Base-by-base conservation (phyloP, 92 coral and sea anemone species). In the Parazoanthus darwini region DNA sequence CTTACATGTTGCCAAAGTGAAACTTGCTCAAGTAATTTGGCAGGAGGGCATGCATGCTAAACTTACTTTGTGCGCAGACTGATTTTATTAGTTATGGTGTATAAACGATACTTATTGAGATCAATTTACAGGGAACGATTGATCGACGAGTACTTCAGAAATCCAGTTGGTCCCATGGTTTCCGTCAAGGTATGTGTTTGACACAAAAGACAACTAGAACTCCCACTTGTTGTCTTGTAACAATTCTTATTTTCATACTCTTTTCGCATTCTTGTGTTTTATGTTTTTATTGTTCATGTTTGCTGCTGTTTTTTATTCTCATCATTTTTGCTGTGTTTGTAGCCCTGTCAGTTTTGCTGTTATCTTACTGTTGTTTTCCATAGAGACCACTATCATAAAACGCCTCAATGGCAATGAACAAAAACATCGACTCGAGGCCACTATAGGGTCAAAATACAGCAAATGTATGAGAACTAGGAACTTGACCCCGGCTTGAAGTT, bases 91-190 rank as follows among this genome's bases (percentile, higher is more conserved):
- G 4, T 54, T 15, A 13, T 15, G 9, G 1, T 36, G 15, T 36
- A 33, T 15, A 20, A 63, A 63, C 26, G n/a, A 20, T 22, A 63
- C 70, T 63, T 63, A 23, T 4, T 20, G 26, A 20, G 26, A 8
- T 20, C 22, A 77, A 25, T 37, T 72, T 16, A 9, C 82, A 97
- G 99, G 80, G 99, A 95, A 43, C 88, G 91, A 48, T 90, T 97
- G 81, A 87, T 97, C 48, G 89, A 93, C 0, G 99, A 97, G 63
- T 97, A 92, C 67, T 91, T 94, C 89, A 92, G 86, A 70, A 97
- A 97, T 78, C 96, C 95, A 11, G 91, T 93, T 72, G 98, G 94
- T 1, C 94, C 96, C 6, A 92, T 97, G 97, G 93, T 97, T 35
- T 95, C 99, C 38, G 72, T 97, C 70, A 97, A 97, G 99, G 99